Conservation (phyloP, 1,140 invertebrate genomes). For the Orius insidiosus region DNA sequence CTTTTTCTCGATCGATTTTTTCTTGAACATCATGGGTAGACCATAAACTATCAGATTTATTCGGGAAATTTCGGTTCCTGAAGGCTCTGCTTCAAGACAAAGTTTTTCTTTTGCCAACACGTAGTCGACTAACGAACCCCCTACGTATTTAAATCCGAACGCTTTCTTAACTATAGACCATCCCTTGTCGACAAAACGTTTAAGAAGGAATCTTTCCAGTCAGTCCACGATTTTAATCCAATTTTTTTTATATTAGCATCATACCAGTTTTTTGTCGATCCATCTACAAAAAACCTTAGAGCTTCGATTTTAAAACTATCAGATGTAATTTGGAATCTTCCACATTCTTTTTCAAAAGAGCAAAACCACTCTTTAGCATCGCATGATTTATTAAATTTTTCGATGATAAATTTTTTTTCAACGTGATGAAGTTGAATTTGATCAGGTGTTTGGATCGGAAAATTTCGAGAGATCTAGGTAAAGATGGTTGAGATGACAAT, state of each 20-base stretch:
- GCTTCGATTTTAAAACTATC: constrained; percentile 6
- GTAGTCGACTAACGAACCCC: constrained; percentile 2
- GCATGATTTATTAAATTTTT: constrained; percentile 8
- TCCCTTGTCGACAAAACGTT: constrained; percentile 9
- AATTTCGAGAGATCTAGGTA: neutral
- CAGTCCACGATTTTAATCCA: constrained; percentile 1
- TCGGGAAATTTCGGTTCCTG: neutral
- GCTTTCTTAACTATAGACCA: constrained; percentile 9
- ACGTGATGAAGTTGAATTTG: neutral
- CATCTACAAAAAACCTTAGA: constrained; percentile 6
- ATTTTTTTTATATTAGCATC: constrained; percentile 5
- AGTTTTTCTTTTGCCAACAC: neutral
- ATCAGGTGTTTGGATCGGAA: neutral
- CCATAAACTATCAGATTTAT: constrained; percentile 6
- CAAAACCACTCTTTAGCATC: constrained; percentile 3
- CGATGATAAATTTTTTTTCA: constrained; percentile 8
- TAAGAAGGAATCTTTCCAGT: constrained; percentile 8
- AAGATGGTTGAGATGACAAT: too few species aligned
- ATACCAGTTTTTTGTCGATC: constrained; percentile 9
- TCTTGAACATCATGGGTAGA: constrained; percentile 5
- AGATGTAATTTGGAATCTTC: neutral
- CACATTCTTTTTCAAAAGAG: constrained; percentile 7
- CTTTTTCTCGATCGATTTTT: constrained; percentile 8
- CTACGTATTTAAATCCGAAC: constrained; percentile 6
- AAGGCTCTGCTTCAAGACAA: constrained; percentile 9